Evolutionary conservation across 2,797 vertebrate species (phyloP).

Genomic region (Menidia menidia): DNA sequence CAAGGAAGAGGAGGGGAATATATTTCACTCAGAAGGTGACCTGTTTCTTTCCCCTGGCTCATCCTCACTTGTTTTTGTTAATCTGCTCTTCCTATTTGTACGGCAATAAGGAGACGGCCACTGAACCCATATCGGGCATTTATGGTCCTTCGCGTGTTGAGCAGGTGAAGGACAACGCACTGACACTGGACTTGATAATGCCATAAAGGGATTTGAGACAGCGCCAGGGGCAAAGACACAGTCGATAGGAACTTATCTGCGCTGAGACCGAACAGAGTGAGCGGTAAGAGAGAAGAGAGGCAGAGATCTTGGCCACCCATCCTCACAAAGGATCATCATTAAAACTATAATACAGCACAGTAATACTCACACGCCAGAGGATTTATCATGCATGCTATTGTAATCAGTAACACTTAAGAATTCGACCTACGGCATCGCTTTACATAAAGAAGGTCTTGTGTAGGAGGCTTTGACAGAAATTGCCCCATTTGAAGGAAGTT

Average conservation of each 20-base stretch:
- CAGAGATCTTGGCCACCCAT: slow-evolving; percentile 55
- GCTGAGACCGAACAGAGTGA: slow-evolving; percentile 52
- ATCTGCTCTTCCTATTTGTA: slow-evolving; percentile 55
- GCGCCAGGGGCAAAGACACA: slow-evolving; percentile 70
- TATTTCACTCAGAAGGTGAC: slow-evolving; percentile 71
- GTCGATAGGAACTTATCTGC: slow-evolving; percentile 78
- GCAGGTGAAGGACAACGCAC: slow-evolving; percentile 79
- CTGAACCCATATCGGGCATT: slow-evolving; percentile 49
- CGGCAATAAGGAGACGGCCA: slow-evolving; percentile 53
- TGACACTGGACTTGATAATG: slow-evolving; percentile 75
- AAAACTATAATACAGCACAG: slow-evolving; percentile 66
- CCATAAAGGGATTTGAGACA: slow-evolving; percentile 78
- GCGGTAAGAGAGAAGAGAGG: slow-evolving; percentile 49
- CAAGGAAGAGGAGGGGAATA: slow-evolving; percentile 40
- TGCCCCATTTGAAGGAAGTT: slow-evolving; percentile 40
- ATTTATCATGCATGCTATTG: slow-evolving; percentile 69
- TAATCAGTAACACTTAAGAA: slow-evolving; percentile 66
- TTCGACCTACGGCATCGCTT: slow-evolving; percentile 53
- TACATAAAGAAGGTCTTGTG: slow-evolving; percentile 49
- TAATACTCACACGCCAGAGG: slow-evolving; percentile 67
- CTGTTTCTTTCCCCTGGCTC: slow-evolving; percentile 31
- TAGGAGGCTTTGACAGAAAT: slow-evolving; percentile 58
- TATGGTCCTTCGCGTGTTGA: slow-evolving; percentile 57
- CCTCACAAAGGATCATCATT: slow-evolving; percentile 76
- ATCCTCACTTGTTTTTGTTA: slow-evolving; percentile 41